Percentiles rank a stretch among this genome's conserved stretches.
phyloP scores from a whole-genome alignment of 1,140 invertebrate species.

The Carposina sasakii region DNA sequence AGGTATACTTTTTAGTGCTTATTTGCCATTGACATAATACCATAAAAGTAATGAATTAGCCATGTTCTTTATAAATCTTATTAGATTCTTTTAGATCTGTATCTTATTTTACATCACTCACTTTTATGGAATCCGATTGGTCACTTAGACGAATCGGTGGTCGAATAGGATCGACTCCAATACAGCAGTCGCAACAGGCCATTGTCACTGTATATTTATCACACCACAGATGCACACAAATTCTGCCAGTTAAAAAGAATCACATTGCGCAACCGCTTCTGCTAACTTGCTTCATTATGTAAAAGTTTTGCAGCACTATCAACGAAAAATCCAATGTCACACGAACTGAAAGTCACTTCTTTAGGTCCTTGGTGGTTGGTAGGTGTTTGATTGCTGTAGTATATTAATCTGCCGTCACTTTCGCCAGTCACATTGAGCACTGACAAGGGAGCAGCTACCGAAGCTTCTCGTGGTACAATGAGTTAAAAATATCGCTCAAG shows the following conservation, averaged over 20 bases:
- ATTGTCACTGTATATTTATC: constrained; percentile 53
- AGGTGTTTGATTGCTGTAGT: no score
- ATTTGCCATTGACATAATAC: no score
- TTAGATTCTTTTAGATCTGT: no score
- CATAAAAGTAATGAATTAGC: no score
- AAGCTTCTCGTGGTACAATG: constrained; percentile 63
- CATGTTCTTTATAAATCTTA: no score
- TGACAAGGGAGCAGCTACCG: constrained; percentile 55
- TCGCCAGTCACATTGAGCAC: constrained; percentile 48
- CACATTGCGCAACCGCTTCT: constrained; percentile 44
- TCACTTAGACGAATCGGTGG: constrained; percentile 82
- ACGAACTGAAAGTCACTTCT: no score
- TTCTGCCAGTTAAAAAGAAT: constrained; percentile 22
- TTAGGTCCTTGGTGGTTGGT: no score
- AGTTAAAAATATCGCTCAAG: constrained; percentile 71
- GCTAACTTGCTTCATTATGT: no score
- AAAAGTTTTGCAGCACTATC: no score
- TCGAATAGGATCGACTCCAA: constrained; percentile 77
- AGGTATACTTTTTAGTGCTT: no score
- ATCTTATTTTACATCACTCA: constrained; percentile 65
- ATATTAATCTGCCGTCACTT: no score
- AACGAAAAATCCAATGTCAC: no score
- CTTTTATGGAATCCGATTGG: constrained; percentile 86
- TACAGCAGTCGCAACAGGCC: constrained; percentile 79
- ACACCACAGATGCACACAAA: constrained; percentile 38